A percentile compares a stretch with the other conserved stretches of the same genome.
These are phyloP conservation scores for Acronicta leporina DNA, from an alignment of 2,888 invertebrate genomes.

Conservation along the genomic window DNA sequence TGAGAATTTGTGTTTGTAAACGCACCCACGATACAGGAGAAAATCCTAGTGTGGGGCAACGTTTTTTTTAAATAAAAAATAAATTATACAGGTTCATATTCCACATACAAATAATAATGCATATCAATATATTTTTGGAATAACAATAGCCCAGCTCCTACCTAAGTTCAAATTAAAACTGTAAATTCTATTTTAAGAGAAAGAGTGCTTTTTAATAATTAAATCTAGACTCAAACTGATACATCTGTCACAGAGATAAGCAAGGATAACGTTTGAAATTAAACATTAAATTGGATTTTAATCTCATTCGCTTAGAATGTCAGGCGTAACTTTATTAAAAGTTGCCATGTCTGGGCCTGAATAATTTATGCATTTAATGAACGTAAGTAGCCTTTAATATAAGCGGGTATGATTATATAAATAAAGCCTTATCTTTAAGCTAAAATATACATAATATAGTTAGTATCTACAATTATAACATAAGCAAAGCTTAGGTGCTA, in stretches of 20 bases:
- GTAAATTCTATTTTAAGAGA: slow-evolving; percentile 5
- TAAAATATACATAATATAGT: too few relatives aligned
- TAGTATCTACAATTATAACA: too few relatives aligned
- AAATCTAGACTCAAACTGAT: slow-evolving; percentile 27
- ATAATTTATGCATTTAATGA: slow-evolving; percentile 21
- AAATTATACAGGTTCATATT: too few relatives aligned
- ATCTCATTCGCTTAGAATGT: slow-evolving; percentile 46
- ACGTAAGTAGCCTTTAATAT: slow-evolving; percentile 9
- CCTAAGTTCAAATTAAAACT: slow-evolving; percentile 16
- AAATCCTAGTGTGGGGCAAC: too few relatives aligned
- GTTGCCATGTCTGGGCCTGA: slow-evolving; percentile 15
- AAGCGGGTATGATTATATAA: not conserved
- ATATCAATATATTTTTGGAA: slow-evolving; percentile 5
- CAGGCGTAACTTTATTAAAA: slow-evolving; percentile 50
- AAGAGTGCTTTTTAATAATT: slow-evolving; percentile 34
- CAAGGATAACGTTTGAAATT: slow-evolving; percentile 39
- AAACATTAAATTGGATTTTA: slow-evolving; percentile 54
- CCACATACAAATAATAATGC: not conserved
- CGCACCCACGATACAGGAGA: too few relatives aligned
- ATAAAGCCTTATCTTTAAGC: too few relatives aligned
- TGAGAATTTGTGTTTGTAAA: too few relatives aligned
- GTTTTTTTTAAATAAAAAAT: too few relatives aligned
- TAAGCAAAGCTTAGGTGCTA: too few relatives aligned
- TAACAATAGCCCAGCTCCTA: not conserved
- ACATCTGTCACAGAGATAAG: slow-evolving; percentile 25